These are phyloP conservation scores for Callorhinus ursinus DNA, from an alignment of 2,113 vertebrate genomes.

Conservation along the genomic window DNA sequence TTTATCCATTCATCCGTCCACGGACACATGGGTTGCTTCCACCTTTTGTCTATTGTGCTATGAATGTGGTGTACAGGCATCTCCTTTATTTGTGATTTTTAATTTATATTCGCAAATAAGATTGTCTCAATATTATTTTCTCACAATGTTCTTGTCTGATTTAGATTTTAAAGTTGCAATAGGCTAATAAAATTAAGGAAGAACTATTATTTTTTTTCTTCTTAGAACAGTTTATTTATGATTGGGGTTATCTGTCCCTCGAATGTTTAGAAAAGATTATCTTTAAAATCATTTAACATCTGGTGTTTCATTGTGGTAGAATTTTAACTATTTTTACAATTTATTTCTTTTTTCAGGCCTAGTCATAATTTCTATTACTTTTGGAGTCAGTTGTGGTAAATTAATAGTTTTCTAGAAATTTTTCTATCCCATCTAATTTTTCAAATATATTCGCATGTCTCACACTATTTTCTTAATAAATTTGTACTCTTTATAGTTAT, in stretches of 20 bases:
- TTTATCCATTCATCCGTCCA: background rate
- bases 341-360: background rate
- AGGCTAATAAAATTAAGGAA: slow-evolving; percentile 52
- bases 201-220: background rate
- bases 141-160: background rate
- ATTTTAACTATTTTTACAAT: slow-evolving; percentile 7
- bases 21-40: background rate
- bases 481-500: background rate
- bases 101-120: slow-evolving; percentile 16
- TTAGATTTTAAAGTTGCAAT: slow-evolving; percentile 28
- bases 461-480: background rate
- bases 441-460: background rate
- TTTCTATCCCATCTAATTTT: background rate
- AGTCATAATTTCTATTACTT: background rate
- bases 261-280: slow-evolving; percentile 32
- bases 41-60: background rate
- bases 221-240: slow-evolving; percentile 30
- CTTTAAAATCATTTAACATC: slow-evolving; percentile 47
- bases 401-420: background rate
- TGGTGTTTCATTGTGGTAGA: slow-evolving; percentile 7
- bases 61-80: background rate
- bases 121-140: background rate
- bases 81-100: background rate
- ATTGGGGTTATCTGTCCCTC: slow-evolving; percentile 43
- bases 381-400: background rate